Base-by-base conservation (phyloP, 2,888 invertebrate genomes). In the Diplazon laetatorius region DNA sequence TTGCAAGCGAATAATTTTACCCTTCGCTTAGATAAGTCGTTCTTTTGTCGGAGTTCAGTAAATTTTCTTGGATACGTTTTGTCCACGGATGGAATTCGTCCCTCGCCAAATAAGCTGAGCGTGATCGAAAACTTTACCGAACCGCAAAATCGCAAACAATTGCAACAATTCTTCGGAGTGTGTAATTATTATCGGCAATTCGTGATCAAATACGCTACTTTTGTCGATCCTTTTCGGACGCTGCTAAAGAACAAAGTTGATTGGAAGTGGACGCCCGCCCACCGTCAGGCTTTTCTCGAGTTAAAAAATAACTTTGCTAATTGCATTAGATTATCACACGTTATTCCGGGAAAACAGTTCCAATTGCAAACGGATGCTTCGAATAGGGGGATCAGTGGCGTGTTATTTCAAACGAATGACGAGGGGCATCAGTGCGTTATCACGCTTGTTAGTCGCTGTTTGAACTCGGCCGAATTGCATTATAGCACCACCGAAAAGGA, bases 61-160 rank as follows among this genome's bases (percentile, higher is more conserved):
- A 82, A 83, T 9, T 82, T 82, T 68, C 57, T 82, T 16, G 82
- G 82, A 18, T 80, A 69, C 18, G 20, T 68, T 1, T 35, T 83
- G 12, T 77, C 80, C 2, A 22, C 50, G 8, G 1, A 65, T 8
- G 82, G 82, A 0, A 65, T 82, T 1, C n/a, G 39, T 10, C 73
- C 79, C 18, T 66, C 82, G 48, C 74, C 75, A 12, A 75, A 81
- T 42, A 74, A 83, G 44, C 59, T 83, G 1, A 57, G 83, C 18
- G 80, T 81, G 0, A 86, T 88, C 22, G 14, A 44, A 35, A 72
- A 85, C 8, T 87, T 87, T 71, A 78, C 82, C 35, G 30, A 52
- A 12, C 87, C 87, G 0, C 50, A 62, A 37, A 87, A 85, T 30
- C 25, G 80, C 25, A 84, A 80, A 70, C 80, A 88, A 39, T 55